A percentile compares a stretch with the other conserved stretches of the same genome.
phyloP scores from a whole-genome alignment of 2,888 invertebrate species.

The Clivina fossor region DNA sequence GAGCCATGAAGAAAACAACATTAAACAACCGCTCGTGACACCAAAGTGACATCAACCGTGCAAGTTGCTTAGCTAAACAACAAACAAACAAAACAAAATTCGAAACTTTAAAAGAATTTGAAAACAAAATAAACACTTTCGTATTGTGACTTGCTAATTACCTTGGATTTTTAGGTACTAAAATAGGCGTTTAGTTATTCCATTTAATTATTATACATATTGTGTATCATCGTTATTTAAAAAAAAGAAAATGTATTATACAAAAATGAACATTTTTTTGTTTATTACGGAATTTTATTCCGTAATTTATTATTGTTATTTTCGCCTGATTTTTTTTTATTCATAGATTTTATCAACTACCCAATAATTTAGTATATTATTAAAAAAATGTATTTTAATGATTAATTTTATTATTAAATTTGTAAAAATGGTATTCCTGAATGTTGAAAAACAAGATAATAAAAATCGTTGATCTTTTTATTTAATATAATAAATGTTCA shows the following conservation, averaged over 20 bases:
- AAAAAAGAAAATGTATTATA: background rate
- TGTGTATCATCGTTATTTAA: background rate
- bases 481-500: too few species aligned
- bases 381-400: too few species aligned
- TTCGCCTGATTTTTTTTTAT: too few species aligned
- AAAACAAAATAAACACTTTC: background rate
- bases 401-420: too few species aligned
- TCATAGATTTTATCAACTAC: too few species aligned
- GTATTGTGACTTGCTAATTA: constrained; percentile 10
- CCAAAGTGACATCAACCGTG: constrained; percentile 52
- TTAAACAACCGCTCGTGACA: constrained; percentile 48
- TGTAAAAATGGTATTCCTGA: too few species aligned
- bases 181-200: constrained; percentile 23
- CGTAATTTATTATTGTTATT: constrained; percentile 10
- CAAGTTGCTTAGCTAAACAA: constrained; percentile 2
- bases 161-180: constrained; percentile 37
- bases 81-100: background rate
- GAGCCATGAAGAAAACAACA: constrained; percentile 57
- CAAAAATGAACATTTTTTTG: background rate
- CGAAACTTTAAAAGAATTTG: background rate
- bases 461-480: too few species aligned
- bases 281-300: constrained; percentile 3
- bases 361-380: too few species aligned
- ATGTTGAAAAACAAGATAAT: too few species aligned
- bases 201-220: background rate